phyloP scores from a whole-genome alignment of 2,797 vertebrate species.

The Melanotaenia trifasciata region DNA sequence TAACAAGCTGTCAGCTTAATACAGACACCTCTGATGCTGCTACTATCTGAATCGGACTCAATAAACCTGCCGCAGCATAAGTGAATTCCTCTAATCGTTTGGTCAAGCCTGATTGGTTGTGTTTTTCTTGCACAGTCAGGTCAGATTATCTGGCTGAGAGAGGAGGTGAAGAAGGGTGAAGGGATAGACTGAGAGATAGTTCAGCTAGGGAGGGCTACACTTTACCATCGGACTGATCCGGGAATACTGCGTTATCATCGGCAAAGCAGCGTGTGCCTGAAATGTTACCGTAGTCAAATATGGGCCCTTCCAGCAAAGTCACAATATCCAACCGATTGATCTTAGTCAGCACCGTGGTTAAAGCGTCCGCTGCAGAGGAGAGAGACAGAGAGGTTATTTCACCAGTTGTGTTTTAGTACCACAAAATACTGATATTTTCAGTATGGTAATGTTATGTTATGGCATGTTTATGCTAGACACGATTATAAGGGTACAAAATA shows the following conservation, averaged over 20 bases:
- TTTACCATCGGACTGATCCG: conserved; percentile 98
- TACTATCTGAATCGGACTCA: conserved; percentile 31
- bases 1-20: conserved; percentile 18
- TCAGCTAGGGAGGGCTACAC: conserved; percentile 88
- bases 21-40: conserved; percentile 20
- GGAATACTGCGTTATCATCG: conserved; percentile 98
- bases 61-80: conserved; percentile 31
- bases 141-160: conserved; percentile 74
- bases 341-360: conserved; percentile 98
- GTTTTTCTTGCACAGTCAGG: conserved; percentile 57
- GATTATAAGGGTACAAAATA: conserved; percentile 1
- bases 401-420: background rate
- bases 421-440: background rate
- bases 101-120: conserved; percentile 63
- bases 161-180: conserved; percentile 81
- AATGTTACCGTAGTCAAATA: conserved; percentile 99
- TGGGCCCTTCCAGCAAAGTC: conserved; percentile 99
- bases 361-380: conserved; percentile 92
- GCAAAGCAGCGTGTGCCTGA: conserved; percentile 99
- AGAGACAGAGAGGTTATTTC: background rate
- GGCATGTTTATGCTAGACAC: background rate
- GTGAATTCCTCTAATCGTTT: conserved; percentile 35
- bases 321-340: conserved; percentile 99
- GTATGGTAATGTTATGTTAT: too few species aligned
- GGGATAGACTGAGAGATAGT: conserved; percentile 82